Percentiles rank a stretch among this genome's conserved stretches.
Evolutionary conservation across 1,140 invertebrate genomes (phyloP).

Genomic region (Colletes latitarsis): DNA sequence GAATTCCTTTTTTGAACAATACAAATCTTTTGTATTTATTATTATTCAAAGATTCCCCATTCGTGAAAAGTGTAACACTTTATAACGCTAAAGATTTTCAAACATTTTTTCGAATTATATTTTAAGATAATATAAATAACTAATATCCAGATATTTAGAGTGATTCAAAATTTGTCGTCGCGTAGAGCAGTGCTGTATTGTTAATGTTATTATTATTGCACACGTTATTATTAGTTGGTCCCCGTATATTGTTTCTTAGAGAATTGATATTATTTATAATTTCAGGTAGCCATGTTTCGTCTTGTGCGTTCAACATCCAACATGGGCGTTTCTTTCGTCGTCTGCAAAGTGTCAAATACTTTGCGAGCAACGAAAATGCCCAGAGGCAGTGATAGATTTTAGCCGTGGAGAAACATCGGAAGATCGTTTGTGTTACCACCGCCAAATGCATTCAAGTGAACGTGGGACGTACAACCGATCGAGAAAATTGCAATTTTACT

Average conservation of each 20-base stretch:
- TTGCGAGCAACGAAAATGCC: conserved; percentile 47
- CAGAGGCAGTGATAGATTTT: conserved; percentile 15
- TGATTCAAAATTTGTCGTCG: not conserved
- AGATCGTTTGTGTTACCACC: not conserved
- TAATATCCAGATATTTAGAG: too few relatives aligned
- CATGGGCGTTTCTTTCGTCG: conserved; percentile 70
- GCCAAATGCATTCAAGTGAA: conserved; percentile 20
- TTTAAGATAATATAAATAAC: not conserved
- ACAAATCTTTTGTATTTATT: not conserved
- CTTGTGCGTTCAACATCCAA: conserved; percentile 39
- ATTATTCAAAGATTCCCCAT: not conserved
- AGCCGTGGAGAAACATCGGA: conserved; percentile 7
- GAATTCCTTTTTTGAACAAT: not conserved
- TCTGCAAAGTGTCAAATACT: conserved; percentile 66
- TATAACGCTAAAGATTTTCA: not conserved
- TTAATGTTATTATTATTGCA: not conserved
- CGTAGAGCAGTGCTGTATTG: not conserved
- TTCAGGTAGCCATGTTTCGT: conserved; percentile 52
- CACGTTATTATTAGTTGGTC: conserved; percentile 6
- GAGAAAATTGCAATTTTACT: conserved; percentile 29
- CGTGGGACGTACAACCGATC: conserved; percentile 1
- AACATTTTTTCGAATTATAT: not conserved
- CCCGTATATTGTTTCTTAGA: not conserved
- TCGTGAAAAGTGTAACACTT: not conserved
- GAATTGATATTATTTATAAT: conserved; percentile 57